A percentile compares a stretch with the other conserved stretches of the same genome.
Conservation (phyloP, 2,888 invertebrate genomes). For the Ectemnius cavifrons region DNA sequence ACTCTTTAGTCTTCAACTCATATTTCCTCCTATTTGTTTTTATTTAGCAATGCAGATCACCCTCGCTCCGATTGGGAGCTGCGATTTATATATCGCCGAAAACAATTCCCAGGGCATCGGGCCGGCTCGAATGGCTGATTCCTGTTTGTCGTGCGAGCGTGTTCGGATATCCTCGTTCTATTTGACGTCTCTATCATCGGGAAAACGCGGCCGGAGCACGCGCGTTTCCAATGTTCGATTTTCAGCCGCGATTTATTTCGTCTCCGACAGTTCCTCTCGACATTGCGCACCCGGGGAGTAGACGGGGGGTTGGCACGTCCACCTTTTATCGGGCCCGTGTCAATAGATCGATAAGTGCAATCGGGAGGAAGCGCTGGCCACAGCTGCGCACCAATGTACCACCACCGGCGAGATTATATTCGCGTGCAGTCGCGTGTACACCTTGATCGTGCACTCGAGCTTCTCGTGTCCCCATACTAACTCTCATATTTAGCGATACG, state of each 20-base stretch:
- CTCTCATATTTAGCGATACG: not conserved
- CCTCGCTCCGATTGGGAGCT: too few species aligned
- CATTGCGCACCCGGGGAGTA: not conserved
- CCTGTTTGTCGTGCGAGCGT: too few species aligned
- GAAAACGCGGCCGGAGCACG: not conserved
- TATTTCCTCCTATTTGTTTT: too few species aligned
- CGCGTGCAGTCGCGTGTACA: not conserved
- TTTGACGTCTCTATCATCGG: not conserved
- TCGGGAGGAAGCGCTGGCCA: slow-evolving; percentile 15
- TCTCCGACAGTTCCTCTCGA: slow-evolving; percentile 3
- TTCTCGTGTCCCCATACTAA: not conserved
- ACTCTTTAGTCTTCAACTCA: too few species aligned
- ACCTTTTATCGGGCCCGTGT: slow-evolving; percentile 40
- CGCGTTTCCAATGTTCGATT: not conserved
- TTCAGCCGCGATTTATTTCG: slow-evolving; percentile 9
- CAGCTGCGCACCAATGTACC: slow-evolving; percentile 22
- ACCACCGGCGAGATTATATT: slow-evolving; percentile 11
- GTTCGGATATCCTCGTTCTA: too few species aligned
- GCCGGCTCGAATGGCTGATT: too few species aligned
- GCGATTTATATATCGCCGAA: too few species aligned
- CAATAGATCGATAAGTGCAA: slow-evolving; percentile 48
- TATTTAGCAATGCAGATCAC: too few species aligned
- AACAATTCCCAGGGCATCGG: too few species aligned
- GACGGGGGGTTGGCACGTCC: not conserved
- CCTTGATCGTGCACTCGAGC: not conserved